These are phyloP conservation scores for Boloria selene DNA, from an alignment of 2,888 invertebrate genomes.

Conservation along the genomic window DNA sequence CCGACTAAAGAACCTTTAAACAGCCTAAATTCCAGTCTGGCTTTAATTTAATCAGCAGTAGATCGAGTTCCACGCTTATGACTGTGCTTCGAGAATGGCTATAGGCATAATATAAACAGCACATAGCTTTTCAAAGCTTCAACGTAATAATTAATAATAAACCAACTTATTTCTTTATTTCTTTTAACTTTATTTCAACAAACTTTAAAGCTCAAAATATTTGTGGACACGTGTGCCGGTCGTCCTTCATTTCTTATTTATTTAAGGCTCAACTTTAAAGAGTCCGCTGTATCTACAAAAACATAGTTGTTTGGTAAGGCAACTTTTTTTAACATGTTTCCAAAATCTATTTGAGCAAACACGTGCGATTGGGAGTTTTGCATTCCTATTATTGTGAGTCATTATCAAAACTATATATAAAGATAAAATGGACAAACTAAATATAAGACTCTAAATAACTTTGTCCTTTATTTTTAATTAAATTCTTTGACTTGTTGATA, in stretches of 20 bases:
- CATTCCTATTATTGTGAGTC: slow-evolving; percentile 21
- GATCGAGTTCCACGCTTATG: slow-evolving; percentile 28
- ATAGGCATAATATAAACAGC: slow-evolving; percentile 1
- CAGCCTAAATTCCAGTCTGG: slow-evolving; percentile 42
- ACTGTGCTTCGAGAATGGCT: slow-evolving; percentile 11
- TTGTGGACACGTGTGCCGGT: slow-evolving; percentile 70
- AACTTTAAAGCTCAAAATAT: slow-evolving; percentile 64
- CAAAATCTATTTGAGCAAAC: slow-evolving; percentile 27
- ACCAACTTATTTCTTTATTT: slow-evolving; percentile 29
- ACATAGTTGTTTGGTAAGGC: slow-evolving; percentile 47
- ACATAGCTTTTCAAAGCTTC: slow-evolving; percentile 27
- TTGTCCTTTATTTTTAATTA: too few species aligned
- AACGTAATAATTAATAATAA: slow-evolving; percentile 45
- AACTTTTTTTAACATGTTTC: slow-evolving; percentile 33
- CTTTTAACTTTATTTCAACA: too few species aligned
- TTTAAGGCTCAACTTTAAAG: slow-evolving; percentile 66
- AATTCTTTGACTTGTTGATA: too few species aligned
- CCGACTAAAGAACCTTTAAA: slow-evolving; percentile 54
- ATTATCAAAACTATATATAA: slow-evolving; percentile 23
- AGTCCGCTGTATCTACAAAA: slow-evolving; percentile 58
- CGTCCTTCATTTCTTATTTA: slow-evolving; percentile 64
- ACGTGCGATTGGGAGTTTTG: slow-evolving; percentile 31
- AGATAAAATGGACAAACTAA: too few species aligned
- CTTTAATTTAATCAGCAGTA: slow-evolving; percentile 35
- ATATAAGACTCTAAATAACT: too few species aligned